Evolutionary conservation across 2,113 vertebrate genomes (phyloP).

Genomic region (Fregata magnificens): DNA sequence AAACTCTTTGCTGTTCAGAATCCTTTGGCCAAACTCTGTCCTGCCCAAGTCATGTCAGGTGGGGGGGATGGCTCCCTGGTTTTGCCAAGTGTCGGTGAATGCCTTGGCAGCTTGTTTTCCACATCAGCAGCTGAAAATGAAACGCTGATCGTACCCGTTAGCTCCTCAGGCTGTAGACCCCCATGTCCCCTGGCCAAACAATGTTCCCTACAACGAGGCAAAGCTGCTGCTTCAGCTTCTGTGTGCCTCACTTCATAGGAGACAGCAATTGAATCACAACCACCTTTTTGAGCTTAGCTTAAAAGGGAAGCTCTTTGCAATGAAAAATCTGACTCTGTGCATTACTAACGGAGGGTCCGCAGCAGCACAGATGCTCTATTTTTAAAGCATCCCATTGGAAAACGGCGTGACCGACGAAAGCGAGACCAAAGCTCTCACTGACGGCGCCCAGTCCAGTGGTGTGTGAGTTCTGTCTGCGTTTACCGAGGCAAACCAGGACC

Average conservation of each 20-base stretch:
- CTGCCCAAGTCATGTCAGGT: not conserved
- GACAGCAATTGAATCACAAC: not conserved
- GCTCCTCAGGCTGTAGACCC: not conserved
- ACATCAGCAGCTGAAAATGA: not conserved
- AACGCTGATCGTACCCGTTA: not conserved
- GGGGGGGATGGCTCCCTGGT: not conserved
- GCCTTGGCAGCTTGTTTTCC: not conserved
- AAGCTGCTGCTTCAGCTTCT: not conserved
- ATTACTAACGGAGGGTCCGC: accelerated
- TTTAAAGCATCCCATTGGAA: not conserved
- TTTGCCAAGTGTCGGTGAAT: not conserved
- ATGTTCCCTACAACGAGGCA: not conserved
- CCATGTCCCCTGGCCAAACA: not conserved
- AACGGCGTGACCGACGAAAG: accelerated
- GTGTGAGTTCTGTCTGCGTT: not conserved
- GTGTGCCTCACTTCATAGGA: not conserved
- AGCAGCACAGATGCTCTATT: not conserved
- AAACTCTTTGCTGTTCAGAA: not conserved
- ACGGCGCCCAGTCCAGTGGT: accelerated
- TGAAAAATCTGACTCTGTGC: not conserved
- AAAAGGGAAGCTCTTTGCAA: not conserved
- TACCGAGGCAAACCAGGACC: not conserved
- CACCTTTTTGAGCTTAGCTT: not conserved
- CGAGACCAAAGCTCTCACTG: not conserved
- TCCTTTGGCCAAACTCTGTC: not conserved